Evolutionary conservation across 2,113 vertebrate species (phyloP), one percentile per base, ranked within the genome.

Genomic region (Gadus macrocephalus): DNA sequence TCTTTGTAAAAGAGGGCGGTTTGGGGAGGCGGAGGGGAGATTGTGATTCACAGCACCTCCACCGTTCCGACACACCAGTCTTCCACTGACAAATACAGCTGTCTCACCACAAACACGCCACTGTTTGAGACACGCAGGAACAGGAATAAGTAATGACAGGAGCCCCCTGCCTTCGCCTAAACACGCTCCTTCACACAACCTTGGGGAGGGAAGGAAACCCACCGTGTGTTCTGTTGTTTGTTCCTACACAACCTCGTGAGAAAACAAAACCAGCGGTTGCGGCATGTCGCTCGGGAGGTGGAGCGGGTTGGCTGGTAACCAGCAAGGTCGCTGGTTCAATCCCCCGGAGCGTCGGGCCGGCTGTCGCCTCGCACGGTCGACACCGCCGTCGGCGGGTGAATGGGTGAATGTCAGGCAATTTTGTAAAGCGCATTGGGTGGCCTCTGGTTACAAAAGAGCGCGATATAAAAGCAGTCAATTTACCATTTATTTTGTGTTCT

Each of bases 71-170:
- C 78, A 15, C 58, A 68, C 59, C n/a, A 63, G 65, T 67, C 73
- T 31, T 14, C 42, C 38, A 4, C 64, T 85, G 85, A 86, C 84
- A 86, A 78, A 81, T 63, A 73, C 83, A 81, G 81, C 81, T 83
- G 85, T 83, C 67, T 71, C 2, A 0, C 61, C 35, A 76, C 73
- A 82, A 78, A 72, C 73, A 70, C 78, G 42, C 77, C 66, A 71
- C 78, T 84, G 83, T 59, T 83, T 72, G 61, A 81, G 83, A 89
- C 85, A 87, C 55, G 77, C 42, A 49, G 42, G 42, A 67, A 82
- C 70, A 82, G 83, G 68, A 84, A 86, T 88, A 81, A 83, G 69
- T 83, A 80, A 84, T 74, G 64, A 55, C 59, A 72, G 68, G 31
- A 20, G 68, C 69, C 78, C 76, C 17, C 42, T 2, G 25, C 42